These are phyloP conservation scores for Argya squamiceps DNA, from an alignment of 2,797 vertebrate species.

Conservation along the genomic window DNA sequence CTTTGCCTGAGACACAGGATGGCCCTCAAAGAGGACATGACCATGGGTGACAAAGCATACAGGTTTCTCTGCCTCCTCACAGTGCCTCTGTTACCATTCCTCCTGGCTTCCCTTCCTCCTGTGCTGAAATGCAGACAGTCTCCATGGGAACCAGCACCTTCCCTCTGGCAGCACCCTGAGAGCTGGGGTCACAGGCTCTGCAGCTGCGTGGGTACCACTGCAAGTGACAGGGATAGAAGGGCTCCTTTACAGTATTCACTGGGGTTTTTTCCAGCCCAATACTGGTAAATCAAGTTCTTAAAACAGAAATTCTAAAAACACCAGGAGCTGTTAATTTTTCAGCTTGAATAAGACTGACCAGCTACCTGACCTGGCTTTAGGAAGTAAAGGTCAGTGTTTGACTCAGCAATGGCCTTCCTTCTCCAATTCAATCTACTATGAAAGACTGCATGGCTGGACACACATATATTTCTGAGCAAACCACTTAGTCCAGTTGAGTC, in stretches of 20 bases:
- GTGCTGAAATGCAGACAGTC: neutral
- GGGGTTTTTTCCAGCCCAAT: neutral
- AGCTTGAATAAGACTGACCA: neutral
- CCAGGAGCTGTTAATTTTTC: neutral
- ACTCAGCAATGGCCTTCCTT: neutral
- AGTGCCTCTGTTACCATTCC: neutral
- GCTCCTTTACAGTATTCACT: neutral
- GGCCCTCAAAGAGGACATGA: neutral
- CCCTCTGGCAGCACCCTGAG: neutral
- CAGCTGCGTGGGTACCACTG: rapidly evolving
- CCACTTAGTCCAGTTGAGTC: neutral
- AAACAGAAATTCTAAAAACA: neutral
- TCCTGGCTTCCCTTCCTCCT: neutral
- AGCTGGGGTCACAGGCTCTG: rapidly evolving
- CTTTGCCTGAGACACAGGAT: neutral
- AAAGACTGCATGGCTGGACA: neutral
- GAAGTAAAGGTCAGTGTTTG: neutral
- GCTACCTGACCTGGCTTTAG: neutral
- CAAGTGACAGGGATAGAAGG: rapidly evolving
- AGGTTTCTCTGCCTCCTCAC: neutral
- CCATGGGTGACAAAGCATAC: rapidly evolving
- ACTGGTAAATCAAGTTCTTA: neutral
- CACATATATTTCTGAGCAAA: neutral
- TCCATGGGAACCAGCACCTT: conserved; percentile 24
- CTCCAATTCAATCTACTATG: neutral